Conservation (phyloP, 2,113 vertebrate species). For the Mastomys natalensis region DNA sequence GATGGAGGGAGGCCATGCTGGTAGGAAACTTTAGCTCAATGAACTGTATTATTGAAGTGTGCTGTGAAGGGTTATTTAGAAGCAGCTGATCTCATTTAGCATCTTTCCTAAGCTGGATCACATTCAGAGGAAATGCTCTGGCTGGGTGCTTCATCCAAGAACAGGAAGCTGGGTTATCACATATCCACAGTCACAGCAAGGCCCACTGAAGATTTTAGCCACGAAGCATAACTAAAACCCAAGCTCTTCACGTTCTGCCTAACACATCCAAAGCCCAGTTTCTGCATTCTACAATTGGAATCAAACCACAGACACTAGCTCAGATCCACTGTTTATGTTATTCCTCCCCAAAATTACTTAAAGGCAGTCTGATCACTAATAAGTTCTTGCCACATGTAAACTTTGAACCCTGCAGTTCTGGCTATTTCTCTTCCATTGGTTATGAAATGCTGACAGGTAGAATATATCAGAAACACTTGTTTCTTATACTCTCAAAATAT, state of each 20-base stretch:
- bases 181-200: background rate
- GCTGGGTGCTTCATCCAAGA: background rate
- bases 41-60: background rate
- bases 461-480: slow-evolving; percentile 33
- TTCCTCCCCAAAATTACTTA: slow-evolving; percentile 36
- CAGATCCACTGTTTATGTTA: background rate
- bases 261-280: background rate
- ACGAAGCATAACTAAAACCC: background rate
- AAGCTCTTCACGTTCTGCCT: background rate
- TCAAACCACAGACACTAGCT: background rate
- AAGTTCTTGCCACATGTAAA: slow-evolving; percentile 26
- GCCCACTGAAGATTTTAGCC: background rate
- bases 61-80: slow-evolving; percentile 32
- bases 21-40: slow-evolving; percentile 31
- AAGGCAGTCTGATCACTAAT: slow-evolving; percentile 29
- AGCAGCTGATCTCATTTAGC: slow-evolving; percentile 16
- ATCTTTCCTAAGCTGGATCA: slow-evolving; percentile 2
- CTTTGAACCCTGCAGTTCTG: slow-evolving; percentile 7
- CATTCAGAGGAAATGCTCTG: slow-evolving; percentile 20
- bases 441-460: slow-evolving; percentile 60
- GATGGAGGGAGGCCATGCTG: slow-evolving; percentile 5
- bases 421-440: slow-evolving; percentile 41
- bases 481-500: slow-evolving; percentile 58
- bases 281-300: background rate
- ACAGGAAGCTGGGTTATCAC: slow-evolving; percentile 31